Conservation (phyloP, 2,888 invertebrate species). For the Eretmocerus hayati region DNA sequence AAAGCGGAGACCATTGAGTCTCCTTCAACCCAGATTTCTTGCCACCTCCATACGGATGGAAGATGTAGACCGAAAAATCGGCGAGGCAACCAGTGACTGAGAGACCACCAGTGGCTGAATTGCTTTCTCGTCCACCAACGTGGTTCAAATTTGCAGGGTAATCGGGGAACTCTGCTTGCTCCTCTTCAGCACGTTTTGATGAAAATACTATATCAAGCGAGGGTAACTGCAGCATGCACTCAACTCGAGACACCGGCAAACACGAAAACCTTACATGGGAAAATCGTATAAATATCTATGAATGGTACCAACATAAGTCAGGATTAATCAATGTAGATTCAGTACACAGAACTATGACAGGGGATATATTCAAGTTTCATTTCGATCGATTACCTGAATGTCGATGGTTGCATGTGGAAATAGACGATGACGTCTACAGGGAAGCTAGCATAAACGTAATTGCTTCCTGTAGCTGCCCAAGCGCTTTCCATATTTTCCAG, state of each 20-base stretch:
- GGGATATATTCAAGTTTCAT: too few relatives aligned
- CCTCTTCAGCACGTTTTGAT: conserved; percentile 78
- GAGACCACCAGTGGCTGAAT: conserved; percentile 72
- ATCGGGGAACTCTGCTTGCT: conserved; percentile 47
- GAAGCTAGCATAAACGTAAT: conserved; percentile 84
- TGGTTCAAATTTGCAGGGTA: conserved; percentile 48
- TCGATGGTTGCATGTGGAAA: conserved; percentile 96
- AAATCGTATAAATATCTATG: too few relatives aligned
- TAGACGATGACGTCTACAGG: conserved; percentile 98
- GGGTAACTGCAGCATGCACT: conserved; percentile 92
- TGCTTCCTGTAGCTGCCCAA: conserved; percentile 41
- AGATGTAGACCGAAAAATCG: conserved; percentile 96
- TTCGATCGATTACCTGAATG: conserved; percentile 54
- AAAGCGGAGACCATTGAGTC: conserved; percentile 79
- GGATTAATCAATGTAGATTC: too few relatives aligned
- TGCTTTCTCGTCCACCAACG: conserved; percentile 37
- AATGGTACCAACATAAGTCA: too few relatives aligned
- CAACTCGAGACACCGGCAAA: conserved; percentile 88
- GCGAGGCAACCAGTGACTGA: conserved; percentile 94
- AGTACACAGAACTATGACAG: too few relatives aligned
- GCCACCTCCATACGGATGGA: conserved; percentile 94
- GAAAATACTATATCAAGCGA: conserved; percentile 97
- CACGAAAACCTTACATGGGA: conserved; percentile 96
- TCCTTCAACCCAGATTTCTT: conserved; percentile 76
- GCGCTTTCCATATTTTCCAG: conserved; percentile 40